Percentiles rank a stretch among this genome's conserved stretches.
phyloP scores from a whole-genome alignment of 2,888 invertebrate species.

The Tipula helvola region DNA sequence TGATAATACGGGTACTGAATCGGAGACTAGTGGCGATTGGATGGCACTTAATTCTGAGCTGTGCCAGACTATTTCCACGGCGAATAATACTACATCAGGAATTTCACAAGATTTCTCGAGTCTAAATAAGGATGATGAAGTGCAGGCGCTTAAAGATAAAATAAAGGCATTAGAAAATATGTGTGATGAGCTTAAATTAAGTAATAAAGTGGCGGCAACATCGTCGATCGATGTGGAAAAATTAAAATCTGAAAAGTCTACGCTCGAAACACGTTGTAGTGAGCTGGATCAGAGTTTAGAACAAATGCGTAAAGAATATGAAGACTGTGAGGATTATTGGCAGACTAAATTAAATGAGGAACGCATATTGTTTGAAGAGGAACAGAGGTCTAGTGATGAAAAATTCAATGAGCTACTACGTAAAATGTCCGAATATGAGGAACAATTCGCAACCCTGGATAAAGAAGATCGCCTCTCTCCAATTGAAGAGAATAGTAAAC shows the following conservation, averaged over 20 bases:
- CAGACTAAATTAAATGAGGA: conserved; percentile 65
- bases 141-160: conserved; percentile 23
- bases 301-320: conserved; percentile 62
- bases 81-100: conserved; percentile 20
- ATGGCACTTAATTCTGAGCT: conserved; percentile 33
- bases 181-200: conserved; percentile 18
- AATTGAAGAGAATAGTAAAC: conserved; percentile 60
- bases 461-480: conserved; percentile 50
- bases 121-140: conserved; percentile 22
- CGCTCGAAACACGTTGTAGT: conserved; percentile 39
- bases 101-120: conserved; percentile 24
- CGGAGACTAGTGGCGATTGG: conserved; percentile 35
- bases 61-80: conserved; percentile 15
- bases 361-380: conserved; percentile 53
- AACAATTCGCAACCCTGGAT: conserved; percentile 45
- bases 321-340: conserved; percentile 83
- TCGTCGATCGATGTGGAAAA: conserved; percentile 10
- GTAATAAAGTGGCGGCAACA: conserved; percentile 13
- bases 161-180: conserved; percentile 27
- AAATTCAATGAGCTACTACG: conserved; percentile 58
- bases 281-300: conserved; percentile 64
- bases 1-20: conserved; percentile 29
- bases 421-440: conserved; percentile 71
- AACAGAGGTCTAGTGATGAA: conserved; percentile 62
- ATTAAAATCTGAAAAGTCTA: conserved; percentile 32